Evolutionary conservation across 2,888 invertebrate genomes (phyloP).

Genomic region (Nasonia oneida): DNA sequence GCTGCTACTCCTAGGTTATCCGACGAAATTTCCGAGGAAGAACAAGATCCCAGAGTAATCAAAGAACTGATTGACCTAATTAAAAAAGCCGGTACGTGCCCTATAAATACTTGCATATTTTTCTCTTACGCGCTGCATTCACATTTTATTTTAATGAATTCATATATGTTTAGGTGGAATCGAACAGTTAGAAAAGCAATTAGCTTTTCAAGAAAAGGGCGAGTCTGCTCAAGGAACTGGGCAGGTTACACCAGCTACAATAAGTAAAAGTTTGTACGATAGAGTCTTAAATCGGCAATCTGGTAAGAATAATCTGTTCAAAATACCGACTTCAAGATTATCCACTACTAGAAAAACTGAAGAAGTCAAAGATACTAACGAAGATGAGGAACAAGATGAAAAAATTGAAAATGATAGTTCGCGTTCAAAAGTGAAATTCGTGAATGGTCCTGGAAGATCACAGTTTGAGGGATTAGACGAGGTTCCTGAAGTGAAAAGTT

Average conservation of each 20-base stretch:
- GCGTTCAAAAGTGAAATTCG: conserved; percentile 68
- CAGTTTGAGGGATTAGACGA: conserved; percentile 79
- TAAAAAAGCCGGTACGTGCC: conserved; percentile 87
- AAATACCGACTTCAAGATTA: conserved; percentile 59
- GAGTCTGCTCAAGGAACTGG: conserved; percentile 67
- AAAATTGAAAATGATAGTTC: conserved; percentile 50
- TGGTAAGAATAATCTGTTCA: conserved; percentile 65
- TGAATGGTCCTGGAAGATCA: conserved; percentile 81
- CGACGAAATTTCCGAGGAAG: conserved; percentile 78
- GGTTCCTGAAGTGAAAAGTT: conserved; percentile 76
- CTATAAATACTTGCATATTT: not conserved
- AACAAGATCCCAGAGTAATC: conserved; percentile 88
- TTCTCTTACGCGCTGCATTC: conserved; percentile 52
- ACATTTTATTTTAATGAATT: not conserved
- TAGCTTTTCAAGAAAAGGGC: conserved; percentile 81
- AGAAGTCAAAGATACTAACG: conserved; percentile 67
- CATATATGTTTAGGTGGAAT: conserved; percentile 84
- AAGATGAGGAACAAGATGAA: conserved; percentile 43
- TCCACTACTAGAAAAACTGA: conserved; percentile 74
- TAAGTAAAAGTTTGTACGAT: conserved; percentile 89
- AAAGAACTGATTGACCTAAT: conserved; percentile 92
- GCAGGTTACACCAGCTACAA: conserved; percentile 83
- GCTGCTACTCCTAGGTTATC: conserved; percentile 45
- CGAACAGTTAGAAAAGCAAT: conserved; percentile 91
- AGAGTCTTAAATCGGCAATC: conserved; percentile 83